phyloP scores from a whole-genome alignment of 2,797 vertebrate genomes.

The Sphenodon punctatus region DNA sequence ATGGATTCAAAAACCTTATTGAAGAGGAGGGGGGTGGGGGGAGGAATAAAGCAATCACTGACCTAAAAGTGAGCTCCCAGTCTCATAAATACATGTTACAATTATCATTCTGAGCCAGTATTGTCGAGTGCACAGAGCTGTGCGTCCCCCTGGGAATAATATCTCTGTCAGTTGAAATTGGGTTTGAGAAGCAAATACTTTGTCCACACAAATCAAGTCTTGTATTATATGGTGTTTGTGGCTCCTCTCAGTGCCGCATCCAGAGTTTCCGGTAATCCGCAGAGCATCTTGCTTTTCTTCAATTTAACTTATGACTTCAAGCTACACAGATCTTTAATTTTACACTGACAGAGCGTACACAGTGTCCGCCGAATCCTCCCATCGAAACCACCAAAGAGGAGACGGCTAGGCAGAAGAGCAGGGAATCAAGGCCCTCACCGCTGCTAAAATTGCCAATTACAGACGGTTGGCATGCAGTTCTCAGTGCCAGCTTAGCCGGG shows the following conservation, averaged over 20 bases:
- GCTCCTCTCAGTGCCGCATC: not conserved
- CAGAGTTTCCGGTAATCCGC: not conserved
- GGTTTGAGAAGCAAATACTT: not conserved
- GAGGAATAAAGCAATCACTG: not conserved
- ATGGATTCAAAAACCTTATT: not conserved
- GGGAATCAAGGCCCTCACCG: not conserved
- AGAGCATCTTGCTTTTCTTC: not conserved
- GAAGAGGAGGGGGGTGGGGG: too few relatives aligned
- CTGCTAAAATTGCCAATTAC: not conserved
- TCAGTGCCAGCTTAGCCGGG: not conserved
- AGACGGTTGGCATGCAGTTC: not conserved
- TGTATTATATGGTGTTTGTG: not conserved
- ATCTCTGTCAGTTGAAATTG: not conserved
- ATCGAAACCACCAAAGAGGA: not conserved
- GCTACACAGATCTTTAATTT: not conserved
- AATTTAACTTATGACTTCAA: not conserved
- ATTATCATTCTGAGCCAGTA: too few relatives aligned
- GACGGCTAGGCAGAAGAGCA: not conserved
- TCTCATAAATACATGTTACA: not conserved
- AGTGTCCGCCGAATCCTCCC: too few relatives aligned
- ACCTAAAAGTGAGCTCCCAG: not conserved
- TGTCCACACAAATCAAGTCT: not conserved
- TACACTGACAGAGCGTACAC: too few relatives aligned
- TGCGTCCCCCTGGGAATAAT: not conserved
- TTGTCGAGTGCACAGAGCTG: not conserved